These are phyloP conservation scores for Cryptophagus acutangulus DNA, from an alignment of 2,888 invertebrate species.

Conservation along the genomic window DNA sequence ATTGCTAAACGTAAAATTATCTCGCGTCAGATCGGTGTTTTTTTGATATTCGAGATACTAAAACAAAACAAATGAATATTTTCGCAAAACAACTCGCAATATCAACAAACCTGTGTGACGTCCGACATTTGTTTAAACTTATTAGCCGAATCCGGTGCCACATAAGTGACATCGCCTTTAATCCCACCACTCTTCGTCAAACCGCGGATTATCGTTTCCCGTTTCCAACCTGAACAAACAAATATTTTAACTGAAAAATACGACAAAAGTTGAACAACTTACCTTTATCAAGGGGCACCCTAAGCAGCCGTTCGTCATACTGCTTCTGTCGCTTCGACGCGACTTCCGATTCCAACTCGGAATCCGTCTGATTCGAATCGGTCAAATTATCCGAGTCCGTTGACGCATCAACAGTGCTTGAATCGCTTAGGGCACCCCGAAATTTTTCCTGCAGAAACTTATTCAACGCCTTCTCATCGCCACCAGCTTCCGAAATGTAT, in stretches of 20 bases:
- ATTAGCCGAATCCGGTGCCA: conserved; percentile 59
- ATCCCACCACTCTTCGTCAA: conserved; percentile 81
- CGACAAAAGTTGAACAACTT: conserved; percentile 11
- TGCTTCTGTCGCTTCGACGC: conserved; percentile 48
- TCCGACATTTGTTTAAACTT: conserved; percentile 63
- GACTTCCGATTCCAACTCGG: conserved; percentile 50
- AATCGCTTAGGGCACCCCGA: conserved; percentile 53
- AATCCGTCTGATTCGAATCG: conserved; percentile 57
- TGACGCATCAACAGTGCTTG: conserved; percentile 54
- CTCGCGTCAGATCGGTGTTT: conserved; percentile 64
- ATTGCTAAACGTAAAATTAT: conserved; percentile 91
- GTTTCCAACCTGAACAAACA: conserved; percentile 68
- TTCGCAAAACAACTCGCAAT: conserved; percentile 11
- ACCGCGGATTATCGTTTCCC: conserved; percentile 86
- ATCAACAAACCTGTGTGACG: conserved; percentile 53
- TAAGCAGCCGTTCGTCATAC: conserved; percentile 57
- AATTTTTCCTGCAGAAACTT: conserved; percentile 54
- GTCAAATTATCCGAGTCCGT: conserved; percentile 58
- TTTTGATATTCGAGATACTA: conserved; percentile 67
- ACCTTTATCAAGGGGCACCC: conserved; percentile 60
- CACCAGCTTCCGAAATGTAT: conserved; percentile 46
- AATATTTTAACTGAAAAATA: conserved; percentile 7
- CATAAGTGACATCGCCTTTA: conserved; percentile 91
- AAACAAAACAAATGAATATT: conserved; percentile 25
- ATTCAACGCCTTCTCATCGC: conserved; percentile 48